Conservation (phyloP, 2,888 invertebrate genomes). For the Caenorhabditis japonica region DNA sequence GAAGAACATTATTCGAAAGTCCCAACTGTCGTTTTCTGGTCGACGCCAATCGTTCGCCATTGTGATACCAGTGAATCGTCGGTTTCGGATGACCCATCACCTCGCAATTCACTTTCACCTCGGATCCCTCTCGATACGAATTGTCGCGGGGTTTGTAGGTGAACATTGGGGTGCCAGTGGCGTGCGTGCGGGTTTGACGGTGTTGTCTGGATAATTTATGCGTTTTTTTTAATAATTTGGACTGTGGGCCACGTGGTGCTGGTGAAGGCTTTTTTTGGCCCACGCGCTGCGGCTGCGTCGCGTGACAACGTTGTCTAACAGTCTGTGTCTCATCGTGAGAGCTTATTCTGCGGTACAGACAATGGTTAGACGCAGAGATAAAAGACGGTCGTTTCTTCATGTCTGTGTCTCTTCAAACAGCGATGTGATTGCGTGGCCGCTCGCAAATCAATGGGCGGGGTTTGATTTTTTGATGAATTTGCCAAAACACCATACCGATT, state of each 20-base stretch:
- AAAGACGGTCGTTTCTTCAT: too few species aligned
- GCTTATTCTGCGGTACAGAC: too few species aligned
- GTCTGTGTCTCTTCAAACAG: too few species aligned
- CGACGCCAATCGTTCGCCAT: slow-evolving; percentile 54
- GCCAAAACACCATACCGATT: slow-evolving; percentile 15
- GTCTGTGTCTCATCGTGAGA: too few species aligned
- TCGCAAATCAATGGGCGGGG: background rate
- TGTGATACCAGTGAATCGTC: slow-evolving; percentile 52
- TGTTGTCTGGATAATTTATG: slow-evolving; percentile 24
- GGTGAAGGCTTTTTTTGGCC: too few species aligned
- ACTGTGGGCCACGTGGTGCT: too few species aligned
- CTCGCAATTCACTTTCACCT: slow-evolving; percentile 62
- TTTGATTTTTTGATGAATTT: background rate
- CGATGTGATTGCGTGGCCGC: too few species aligned
- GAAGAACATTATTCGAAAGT: slow-evolving; percentile 66
- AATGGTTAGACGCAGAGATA: too few species aligned
- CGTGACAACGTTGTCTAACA: too few species aligned
- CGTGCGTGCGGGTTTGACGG: slow-evolving; percentile 27
- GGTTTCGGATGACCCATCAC: slow-evolving; percentile 61
- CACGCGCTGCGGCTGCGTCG: too few species aligned
- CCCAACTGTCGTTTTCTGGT: slow-evolving; percentile 68
- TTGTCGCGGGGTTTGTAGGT: slow-evolving; percentile 57
- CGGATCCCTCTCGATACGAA: slow-evolving; percentile 56
- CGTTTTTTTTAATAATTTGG: too few species aligned
- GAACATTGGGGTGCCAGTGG: slow-evolving; percentile 43